Base-by-base conservation (phyloP, 2,888 invertebrate species). In the Drosophila percnosoma region DNA sequence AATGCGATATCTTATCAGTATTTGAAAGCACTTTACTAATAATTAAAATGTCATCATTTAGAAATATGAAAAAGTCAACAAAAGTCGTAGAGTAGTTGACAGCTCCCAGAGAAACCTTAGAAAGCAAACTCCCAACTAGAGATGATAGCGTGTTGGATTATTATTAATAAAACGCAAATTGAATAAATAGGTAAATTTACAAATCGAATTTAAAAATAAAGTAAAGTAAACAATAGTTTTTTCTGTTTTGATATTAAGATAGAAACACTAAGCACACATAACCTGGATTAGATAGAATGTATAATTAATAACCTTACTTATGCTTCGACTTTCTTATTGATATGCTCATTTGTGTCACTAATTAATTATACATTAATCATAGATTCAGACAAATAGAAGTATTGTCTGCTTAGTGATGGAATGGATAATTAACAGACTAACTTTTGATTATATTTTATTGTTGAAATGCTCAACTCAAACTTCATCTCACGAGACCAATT, bases 11-110 rank as follows among this genome's bases (percentile, higher is more conserved):
- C 91, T 91, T 90, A 91, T 91, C 91, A 71, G 68, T 73, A 66
- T 78, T 88, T 82, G 86, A 81, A 75, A 87, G 77, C 89, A 90
- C 91, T 90, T 91, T 89, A 91, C 91, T 90, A 91, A 87, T 91
- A 91, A 91, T 91, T 91, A 91, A 91, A 91, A 87, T 91, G 91
- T 91, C 90, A 91, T 91, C 91, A 91, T 89, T 87, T 82, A 87
- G 87, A 88, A 88, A 90, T 88, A 87, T 87, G 87, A 87, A 87
- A 88, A 90, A 86, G 87, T 87, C 89, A 87, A 87, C 83, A 87
- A 68, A 85, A 73, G 77, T 69, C 66, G 62, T 54, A 67, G 60
- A 69, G 45, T 57, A 42, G 68, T 60, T 62, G 58, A 75, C 59
- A 72, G 66, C 70, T 65, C 68, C 57, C 59, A 60, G 53, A 48